A percentile compares a stretch with the other conserved stretches of the same genome.
Conservation (phyloP, 2,113 vertebrate species). For the Anarhynchus alexandrinus region DNA sequence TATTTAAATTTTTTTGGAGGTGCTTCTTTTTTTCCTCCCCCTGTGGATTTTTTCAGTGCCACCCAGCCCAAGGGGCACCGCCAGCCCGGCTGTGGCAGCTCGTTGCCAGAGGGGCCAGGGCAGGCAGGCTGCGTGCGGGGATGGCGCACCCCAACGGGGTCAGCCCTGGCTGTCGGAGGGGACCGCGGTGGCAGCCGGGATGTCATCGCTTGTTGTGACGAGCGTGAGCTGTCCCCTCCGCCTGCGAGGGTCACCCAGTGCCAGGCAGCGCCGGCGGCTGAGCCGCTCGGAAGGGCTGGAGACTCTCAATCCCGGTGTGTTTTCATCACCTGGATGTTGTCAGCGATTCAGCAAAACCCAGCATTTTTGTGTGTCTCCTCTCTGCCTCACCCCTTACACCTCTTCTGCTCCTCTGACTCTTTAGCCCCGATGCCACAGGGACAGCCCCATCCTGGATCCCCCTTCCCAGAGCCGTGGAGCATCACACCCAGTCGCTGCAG, state of each 20-base stretch:
- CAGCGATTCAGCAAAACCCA: not conserved
- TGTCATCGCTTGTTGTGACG: accelerated
- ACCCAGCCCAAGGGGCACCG: not conserved
- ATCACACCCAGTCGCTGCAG: not conserved
- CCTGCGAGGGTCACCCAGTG: not conserved
- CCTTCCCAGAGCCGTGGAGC: not conserved
- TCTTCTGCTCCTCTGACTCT: not conserved
- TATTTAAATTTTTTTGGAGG: not conserved
- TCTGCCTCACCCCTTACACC: not conserved
- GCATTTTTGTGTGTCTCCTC: not conserved
- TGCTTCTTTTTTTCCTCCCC: not conserved
- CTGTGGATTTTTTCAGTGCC: not conserved
- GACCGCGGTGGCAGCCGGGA: not conserved
- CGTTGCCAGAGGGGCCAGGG: not conserved
- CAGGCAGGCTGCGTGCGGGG: not conserved
- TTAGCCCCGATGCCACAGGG: not conserved
- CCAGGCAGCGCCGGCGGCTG: not conserved
- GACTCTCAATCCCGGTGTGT: too few relatives aligned
- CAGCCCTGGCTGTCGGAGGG: not conserved
- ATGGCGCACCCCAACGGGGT: accelerated
- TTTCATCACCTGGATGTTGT: not conserved
- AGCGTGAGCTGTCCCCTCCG: not conserved
- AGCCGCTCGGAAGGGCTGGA: not conserved
- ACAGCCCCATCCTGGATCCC: not conserved
- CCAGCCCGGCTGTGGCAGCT: not conserved